Conservation (phyloP, 35 echinoderm and acorn worm genomes). For the Ptychodera flava region DNA sequence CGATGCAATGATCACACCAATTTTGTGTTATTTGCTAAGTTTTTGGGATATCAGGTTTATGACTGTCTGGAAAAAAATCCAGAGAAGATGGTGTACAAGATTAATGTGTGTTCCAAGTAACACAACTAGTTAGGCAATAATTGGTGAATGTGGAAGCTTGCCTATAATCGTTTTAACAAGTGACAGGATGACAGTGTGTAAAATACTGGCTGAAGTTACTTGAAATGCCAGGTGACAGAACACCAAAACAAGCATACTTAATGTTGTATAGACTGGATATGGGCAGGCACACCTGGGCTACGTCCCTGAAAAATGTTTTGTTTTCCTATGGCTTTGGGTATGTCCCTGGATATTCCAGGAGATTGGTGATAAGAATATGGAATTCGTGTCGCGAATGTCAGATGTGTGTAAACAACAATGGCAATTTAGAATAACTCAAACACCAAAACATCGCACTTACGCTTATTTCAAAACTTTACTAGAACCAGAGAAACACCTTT, state of each 20-base stretch:
- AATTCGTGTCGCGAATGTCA: background rate
- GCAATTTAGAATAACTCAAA: background rate
- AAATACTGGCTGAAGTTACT: background rate
- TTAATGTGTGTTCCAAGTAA: background rate
- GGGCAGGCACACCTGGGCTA: background rate
- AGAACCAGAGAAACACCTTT: background rate
- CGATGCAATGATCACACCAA: background rate
- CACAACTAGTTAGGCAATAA: background rate
- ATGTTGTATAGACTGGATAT: background rate
- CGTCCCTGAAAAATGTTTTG: background rate
- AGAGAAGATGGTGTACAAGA: background rate
- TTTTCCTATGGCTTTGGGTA: background rate
- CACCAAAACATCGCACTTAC: background rate
- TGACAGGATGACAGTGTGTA: background rate
- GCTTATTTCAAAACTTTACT: background rate
- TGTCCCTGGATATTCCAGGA: background rate
- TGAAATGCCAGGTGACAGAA: background rate
- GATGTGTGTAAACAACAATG: background rate
- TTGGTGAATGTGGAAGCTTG: background rate
- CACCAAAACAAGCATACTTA: background rate
- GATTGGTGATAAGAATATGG: background rate
- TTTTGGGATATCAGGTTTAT: background rate
- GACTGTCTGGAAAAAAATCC: background rate
- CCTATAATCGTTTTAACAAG: background rate
- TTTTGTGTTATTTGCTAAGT: background rate